These are phyloP conservation scores for Monochamus alternatus DNA, from an alignment of 2,888 invertebrate genomes.

Conservation along the genomic window DNA sequence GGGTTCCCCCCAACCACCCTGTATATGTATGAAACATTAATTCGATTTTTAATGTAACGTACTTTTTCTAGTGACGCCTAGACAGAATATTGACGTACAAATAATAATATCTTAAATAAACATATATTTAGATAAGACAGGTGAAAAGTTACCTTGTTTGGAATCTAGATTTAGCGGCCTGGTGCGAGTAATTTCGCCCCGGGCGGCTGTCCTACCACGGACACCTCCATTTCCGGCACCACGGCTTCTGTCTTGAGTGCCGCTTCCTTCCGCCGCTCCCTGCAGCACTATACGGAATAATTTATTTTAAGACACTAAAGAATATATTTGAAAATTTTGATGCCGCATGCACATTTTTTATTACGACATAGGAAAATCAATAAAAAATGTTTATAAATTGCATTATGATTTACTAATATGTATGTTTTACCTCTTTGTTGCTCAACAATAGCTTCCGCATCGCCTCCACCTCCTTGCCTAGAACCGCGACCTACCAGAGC, in stretches of 20 bases:
- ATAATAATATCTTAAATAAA: too few relatives aligned
- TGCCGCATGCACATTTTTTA: too few relatives aligned
- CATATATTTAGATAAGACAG: too few relatives aligned
- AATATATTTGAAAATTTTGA: too few relatives aligned
- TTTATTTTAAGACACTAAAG: not conserved
- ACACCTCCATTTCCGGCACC: constrained; percentile 59
- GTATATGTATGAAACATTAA: too few relatives aligned
- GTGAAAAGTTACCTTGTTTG: constrained; percentile 56
- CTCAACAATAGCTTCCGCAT: constrained; percentile 25
- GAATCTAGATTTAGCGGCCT: constrained; percentile 49
- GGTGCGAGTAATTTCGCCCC: constrained; percentile 56
- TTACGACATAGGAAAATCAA: too few relatives aligned
- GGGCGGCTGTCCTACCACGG: constrained; percentile 54
- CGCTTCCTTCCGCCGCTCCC: constrained; percentile 36
- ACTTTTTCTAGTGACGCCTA: too few relatives aligned
- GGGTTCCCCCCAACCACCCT: too few relatives aligned
- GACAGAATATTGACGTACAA: too few relatives aligned
- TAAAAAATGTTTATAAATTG: too few relatives aligned
- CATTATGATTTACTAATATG: not conserved
- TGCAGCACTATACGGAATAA: constrained; percentile 30
- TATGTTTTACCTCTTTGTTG: constrained; percentile 29
- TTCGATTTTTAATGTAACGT: too few relatives aligned
- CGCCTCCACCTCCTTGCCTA: constrained; percentile 43
- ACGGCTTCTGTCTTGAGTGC: constrained; percentile 37
- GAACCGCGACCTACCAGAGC: constrained; percentile 42